Conservation (phyloP, 2,113 vertebrate genomes). For the Anolis carolinensis region DNA sequence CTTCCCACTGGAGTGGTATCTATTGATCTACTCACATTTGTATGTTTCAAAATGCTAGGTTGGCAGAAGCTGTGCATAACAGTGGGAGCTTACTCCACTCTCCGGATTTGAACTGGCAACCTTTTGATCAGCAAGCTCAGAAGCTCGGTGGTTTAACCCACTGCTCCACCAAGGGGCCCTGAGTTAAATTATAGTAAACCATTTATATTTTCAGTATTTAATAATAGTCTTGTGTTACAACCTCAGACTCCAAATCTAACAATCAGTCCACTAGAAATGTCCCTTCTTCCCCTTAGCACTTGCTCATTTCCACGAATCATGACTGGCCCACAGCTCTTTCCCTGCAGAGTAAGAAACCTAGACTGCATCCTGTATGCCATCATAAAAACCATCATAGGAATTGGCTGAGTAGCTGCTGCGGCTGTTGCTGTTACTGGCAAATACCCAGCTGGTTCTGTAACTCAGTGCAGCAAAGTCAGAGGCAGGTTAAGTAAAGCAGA, state of each 20-base stretch:
- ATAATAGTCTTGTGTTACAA: neutral
- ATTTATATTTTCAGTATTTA: neutral
- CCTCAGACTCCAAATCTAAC: neutral
- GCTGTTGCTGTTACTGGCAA: conserved; percentile 18
- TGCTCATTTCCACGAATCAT: neutral
- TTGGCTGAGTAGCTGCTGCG: conserved; percentile 7
- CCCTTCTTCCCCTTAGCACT: neutral
- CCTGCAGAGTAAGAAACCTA: neutral
- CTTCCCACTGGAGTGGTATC: no score
- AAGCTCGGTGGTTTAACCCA: no score
- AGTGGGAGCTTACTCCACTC: no score
- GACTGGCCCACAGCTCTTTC: neutral
- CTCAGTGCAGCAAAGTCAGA: conserved; percentile 50
- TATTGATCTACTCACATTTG: no score
- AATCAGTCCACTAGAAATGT: neutral
- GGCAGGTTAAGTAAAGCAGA: conserved; percentile 42
- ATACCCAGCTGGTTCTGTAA: conserved; percentile 45
- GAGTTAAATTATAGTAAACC: neutral
- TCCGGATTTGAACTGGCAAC: no score
- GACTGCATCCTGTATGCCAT: rapidly evolving
- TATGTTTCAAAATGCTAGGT: no score
- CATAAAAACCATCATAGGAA: rapidly evolving
- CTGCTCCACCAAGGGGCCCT: no score
- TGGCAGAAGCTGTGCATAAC: no score
- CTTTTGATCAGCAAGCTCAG: no score